Evolutionary conservation across 2,888 invertebrate species (phyloP), one percentile per base, ranked within the genome.

Genomic region (Yponomeuta sedellus): DNA sequence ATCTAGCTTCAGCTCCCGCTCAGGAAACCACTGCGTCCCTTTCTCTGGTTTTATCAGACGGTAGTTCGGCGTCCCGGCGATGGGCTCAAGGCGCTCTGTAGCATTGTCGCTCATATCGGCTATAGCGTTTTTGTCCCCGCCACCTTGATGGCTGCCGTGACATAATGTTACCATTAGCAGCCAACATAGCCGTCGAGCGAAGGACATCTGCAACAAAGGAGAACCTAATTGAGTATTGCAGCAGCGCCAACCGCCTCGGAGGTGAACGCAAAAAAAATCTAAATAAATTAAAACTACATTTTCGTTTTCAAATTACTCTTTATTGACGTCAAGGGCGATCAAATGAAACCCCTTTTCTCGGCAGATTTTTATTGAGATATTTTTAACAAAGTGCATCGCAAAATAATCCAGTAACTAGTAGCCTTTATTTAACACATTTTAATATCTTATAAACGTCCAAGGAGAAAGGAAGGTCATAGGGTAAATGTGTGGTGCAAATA

Each of bases 11-110:
- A 92, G 89, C 75, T 94, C 94, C 28, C 90, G 77, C 66, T 92
- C 92, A 66, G 93, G 93, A 70, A 92, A 91, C 93, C 93, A 93
- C 72, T 92, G 93, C 56, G 93, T 88, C 64, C 90, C 92, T 73
- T 93, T 92, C 68, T 92, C 92, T 52, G 92, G 91, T 69, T 92
- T 93, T 63, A 88, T 85, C 66, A 93, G 79, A 69, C 92, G 89
- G 76, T 83, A 93, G 74, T 93, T 93, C 8, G 85, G 86, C 0
- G 93, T 93, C 19, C 92, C 93, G 69, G 91, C 91, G 65, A 94
- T 93, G 1, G 83, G 78, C 74, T 93, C 93, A 70, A 94, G 80
- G 59, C 86, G 86, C 66, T 89, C 87, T 56, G 85, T 83, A 64
- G 73, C 76, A 72, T 82, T 86, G 69, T 83, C 85, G 67, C 67